phyloP scores from a whole-genome alignment of 2,113 vertebrate genomes.

The Tragelaphus strepsiceros region DNA sequence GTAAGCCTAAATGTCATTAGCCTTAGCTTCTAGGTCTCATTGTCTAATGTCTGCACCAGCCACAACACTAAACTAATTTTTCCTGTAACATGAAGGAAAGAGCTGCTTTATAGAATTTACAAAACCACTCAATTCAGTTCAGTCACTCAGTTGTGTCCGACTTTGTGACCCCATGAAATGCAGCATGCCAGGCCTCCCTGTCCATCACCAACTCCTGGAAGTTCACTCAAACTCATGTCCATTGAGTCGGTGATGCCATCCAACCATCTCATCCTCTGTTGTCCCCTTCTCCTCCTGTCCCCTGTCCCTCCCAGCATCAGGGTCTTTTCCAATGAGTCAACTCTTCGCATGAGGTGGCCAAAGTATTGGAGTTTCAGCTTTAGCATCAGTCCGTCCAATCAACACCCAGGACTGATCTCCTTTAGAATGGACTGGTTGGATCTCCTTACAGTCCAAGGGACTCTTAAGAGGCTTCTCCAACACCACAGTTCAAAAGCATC shows the following conservation, averaged over 20 bases:
- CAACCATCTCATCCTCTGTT: background rate
- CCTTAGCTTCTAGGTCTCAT: background rate
- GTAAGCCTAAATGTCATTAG: background rate
- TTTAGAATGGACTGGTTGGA: background rate
- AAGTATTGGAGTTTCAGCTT: background rate
- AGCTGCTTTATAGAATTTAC: background rate
- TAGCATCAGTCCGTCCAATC: background rate
- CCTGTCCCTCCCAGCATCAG: fast-evolving
- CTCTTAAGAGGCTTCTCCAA: background rate
- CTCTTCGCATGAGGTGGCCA: background rate
- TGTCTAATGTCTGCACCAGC: background rate
- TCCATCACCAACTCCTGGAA: background rate
- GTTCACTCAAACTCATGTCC: background rate
- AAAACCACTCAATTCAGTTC: background rate
- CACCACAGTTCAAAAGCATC: background rate
- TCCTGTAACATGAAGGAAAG: background rate
- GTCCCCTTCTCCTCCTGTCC: background rate
- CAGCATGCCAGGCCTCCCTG: background rate
- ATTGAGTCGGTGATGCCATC: background rate
- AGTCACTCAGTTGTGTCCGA: background rate
- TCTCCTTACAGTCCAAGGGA: background rate
- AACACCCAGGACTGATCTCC: background rate
- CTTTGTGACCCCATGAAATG: background rate
- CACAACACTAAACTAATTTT: background rate
- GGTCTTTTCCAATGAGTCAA: background rate